Evolutionary conservation across 2,888 invertebrate species (phyloP).

Genomic region (Taenaris catops): DNA sequence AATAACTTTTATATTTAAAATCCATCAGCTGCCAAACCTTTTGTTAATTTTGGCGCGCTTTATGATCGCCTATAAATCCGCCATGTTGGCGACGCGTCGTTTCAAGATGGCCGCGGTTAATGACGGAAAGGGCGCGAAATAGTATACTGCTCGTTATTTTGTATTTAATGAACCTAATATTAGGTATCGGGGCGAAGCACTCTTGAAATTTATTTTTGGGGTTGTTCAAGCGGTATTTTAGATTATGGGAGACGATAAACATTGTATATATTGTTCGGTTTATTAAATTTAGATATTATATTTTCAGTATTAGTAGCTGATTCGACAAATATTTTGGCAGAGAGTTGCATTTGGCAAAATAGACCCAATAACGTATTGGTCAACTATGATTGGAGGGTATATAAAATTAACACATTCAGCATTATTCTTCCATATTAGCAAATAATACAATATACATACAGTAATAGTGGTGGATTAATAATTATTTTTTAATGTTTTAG

Average conservation of each 20-base stretch:
- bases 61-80: slow-evolving; percentile 56
- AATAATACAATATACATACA: too few species aligned
- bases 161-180: slow-evolving; percentile 19
- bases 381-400: too few species aligned
- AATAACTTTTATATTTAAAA: slow-evolving; percentile 67
- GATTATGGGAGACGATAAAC: too few species aligned
- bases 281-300: too few species aligned
- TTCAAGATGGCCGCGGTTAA: slow-evolving; percentile 44
- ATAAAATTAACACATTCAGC: background rate
- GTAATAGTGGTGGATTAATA: too few species aligned
- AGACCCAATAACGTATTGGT: too few species aligned
- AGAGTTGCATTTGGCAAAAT: too few species aligned
- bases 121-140: slow-evolving; percentile 43
- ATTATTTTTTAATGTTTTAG: too few species aligned
- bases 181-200: slow-evolving; percentile 6
- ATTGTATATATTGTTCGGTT: too few species aligned
- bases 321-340: too few species aligned
- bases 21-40: slow-evolving; percentile 64
- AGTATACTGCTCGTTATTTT: slow-evolving; percentile 19
- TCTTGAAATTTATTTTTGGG: slow-evolving; percentile 6
- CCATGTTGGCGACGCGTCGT: slow-evolving; percentile 52
- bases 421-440: too few species aligned
- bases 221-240: slow-evolving; percentile 1
- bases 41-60: slow-evolving; percentile 69
- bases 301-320: too few species aligned